Conservation (phyloP, 2,888 invertebrate genomes). For the Lingula anatina region DNA sequence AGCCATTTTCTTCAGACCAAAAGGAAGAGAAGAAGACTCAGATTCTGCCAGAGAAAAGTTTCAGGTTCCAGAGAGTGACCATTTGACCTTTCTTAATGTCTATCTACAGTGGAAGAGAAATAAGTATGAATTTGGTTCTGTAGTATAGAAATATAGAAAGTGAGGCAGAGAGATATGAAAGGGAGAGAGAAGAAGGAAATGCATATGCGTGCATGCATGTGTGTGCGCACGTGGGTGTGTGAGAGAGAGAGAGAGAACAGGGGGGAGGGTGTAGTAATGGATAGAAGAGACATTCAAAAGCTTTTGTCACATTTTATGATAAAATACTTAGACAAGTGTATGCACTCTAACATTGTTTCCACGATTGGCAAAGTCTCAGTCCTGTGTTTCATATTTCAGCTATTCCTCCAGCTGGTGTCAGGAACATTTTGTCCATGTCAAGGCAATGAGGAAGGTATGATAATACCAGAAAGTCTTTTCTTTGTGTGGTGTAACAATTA, state of each 20-base stretch:
- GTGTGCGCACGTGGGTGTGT: no score
- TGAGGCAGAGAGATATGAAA: no score
- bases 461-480: background rate
- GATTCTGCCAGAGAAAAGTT: slow-evolving; percentile 97
- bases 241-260: no score
- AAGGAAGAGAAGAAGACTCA: slow-evolving; percentile 96
- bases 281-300: no score
- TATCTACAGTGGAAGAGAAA: slow-evolving; percentile 98
- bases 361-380: no score
- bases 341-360: no score
- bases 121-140: slow-evolving; percentile 59
- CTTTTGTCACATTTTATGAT: background rate
- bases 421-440: slow-evolving; percentile 96
- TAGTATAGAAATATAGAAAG: background rate
- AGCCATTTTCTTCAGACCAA: slow-evolving; percentile 96
- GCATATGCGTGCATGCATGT: no score
- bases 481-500: background rate
- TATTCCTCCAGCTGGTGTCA: slow-evolving; percentile 92
- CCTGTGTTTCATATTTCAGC: no score
- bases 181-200: no score
- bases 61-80: slow-evolving; percentile 94
- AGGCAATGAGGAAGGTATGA: slow-evolving; percentile 84
- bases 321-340: background rate
- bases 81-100: slow-evolving; percentile 91
- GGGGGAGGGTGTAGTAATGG: no score